A percentile compares a stretch with the other conserved stretches of the same genome.
phyloP scores from a whole-genome alignment of 2,113 vertebrate species.

The Nyctibius bracteatus region DNA sequence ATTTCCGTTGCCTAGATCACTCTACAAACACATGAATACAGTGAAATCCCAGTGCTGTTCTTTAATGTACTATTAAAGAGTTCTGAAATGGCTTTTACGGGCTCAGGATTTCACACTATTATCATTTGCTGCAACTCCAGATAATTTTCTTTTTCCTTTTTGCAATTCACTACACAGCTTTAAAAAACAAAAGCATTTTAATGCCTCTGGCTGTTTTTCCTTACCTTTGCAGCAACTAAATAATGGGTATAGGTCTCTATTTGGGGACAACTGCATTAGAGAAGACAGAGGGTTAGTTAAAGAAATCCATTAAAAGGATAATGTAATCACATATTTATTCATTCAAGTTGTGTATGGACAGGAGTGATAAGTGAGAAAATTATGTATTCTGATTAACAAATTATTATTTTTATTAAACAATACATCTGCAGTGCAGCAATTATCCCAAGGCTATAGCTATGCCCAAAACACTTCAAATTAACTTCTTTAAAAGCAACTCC shows the following conservation, averaged over 20 bases:
- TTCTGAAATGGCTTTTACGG: neutral
- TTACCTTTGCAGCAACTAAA: neutral
- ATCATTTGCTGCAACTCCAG: neutral
- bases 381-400: constrained; percentile 24
- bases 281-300: neutral
- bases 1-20: neutral
- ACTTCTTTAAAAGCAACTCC: neutral
- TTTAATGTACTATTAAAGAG: neutral
- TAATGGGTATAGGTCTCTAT: neutral
- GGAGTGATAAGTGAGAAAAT: constrained; percentile 16
- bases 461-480: constrained; percentile 13
- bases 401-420: constrained; percentile 53
- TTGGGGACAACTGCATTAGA: neutral
- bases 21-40: neutral
- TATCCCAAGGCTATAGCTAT: constrained; percentile 16
- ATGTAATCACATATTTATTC: neutral
- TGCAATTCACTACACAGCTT: neutral
- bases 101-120: neutral
- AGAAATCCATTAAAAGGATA: constrained; percentile 7
- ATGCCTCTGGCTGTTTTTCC: neutral
- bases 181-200: neutral
- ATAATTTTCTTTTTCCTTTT: neutral
- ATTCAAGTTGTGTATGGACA: constrained; percentile 15
- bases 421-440: constrained; percentile 15
- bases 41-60: neutral